Evolutionary conservation across 1,140 invertebrate species (phyloP).

Genomic region (Formica selysi): DNA sequence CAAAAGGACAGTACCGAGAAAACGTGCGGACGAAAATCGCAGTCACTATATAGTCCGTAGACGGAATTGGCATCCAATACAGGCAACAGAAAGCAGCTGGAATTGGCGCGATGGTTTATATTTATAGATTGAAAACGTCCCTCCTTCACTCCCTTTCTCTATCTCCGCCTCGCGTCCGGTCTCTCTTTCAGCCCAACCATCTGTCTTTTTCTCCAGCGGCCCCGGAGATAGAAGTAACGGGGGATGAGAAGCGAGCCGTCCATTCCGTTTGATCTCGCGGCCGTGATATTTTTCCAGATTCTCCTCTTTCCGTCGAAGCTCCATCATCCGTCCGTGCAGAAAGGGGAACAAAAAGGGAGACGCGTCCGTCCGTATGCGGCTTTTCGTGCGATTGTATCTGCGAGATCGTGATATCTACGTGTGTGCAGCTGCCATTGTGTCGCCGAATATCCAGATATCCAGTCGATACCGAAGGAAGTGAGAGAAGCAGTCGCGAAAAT

Average conservation of each 20-base stretch:
- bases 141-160: conserved; percentile 11
- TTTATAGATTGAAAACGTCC: conserved; percentile 76
- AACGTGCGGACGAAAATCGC: conserved; percentile 57
- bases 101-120: conserved; percentile 75
- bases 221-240: conserved; percentile 28
- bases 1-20: conserved; percentile 7
- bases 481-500: conserved; percentile 52
- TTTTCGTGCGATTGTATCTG: conserved; percentile 53
- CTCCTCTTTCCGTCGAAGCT: conserved; percentile 33
- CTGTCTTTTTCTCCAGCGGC: conserved; percentile 35
- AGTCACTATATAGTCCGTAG: conserved; percentile 3
- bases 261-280: conserved; percentile 73
- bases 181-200: conserved; percentile 25
- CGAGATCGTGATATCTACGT: conserved; percentile 26
- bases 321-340: conserved; percentile 39
- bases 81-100: conserved; percentile 62
- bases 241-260: conserved; percentile 54
- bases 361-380: conserved; percentile 3
- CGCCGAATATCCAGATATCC: conserved; percentile 26
- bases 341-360: conserved; percentile 61
- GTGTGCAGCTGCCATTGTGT: conserved; percentile 20
- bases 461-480: conserved; percentile 49
- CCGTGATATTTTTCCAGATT: conserved; percentile 76
- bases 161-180: conserved; percentile 25
- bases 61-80: conserved; percentile 69